phyloP scores from a whole-genome alignment of 2,113 vertebrate species.

The Hippocampus guttulatus region DNA sequence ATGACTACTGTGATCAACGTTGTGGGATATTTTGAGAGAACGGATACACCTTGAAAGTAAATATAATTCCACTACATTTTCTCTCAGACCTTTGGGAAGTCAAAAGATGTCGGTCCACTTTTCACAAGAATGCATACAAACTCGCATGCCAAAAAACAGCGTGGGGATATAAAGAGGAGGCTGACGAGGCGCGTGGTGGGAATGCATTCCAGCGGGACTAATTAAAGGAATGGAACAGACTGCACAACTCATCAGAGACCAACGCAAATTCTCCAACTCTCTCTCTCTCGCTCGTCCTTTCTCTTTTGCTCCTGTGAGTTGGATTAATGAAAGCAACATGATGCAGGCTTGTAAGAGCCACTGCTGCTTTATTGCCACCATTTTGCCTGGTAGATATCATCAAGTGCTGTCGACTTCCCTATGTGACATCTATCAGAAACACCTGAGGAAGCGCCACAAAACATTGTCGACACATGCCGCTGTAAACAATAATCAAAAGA shows the following conservation, averaged over 20 bases:
- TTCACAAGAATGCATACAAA: constrained; percentile 39
- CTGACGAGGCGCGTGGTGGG: constrained; percentile 57
- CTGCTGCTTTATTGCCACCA: constrained; percentile 11
- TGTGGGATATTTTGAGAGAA: constrained; percentile 29
- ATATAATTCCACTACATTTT: constrained; percentile 53
- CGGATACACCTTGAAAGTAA: constrained; percentile 53
- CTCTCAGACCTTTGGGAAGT: constrained; percentile 39
- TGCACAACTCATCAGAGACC: constrained; percentile 61
- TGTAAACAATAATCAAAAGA: neutral
- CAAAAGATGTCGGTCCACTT: constrained; percentile 46
- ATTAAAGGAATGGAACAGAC: constrained; percentile 72
- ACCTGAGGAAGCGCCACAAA: neutral
- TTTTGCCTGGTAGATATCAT: constrained; percentile 11
- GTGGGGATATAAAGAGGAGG: constrained; percentile 46
- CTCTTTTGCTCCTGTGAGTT: constrained; percentile 34
- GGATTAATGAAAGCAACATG: constrained; percentile 51
- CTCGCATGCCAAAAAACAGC: neutral
- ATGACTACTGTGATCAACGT: constrained; percentile 27
- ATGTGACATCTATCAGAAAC: neutral
- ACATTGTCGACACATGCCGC: neutral
- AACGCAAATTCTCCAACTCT: constrained; percentile 38
- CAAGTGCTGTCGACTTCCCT: constrained; percentile 7
- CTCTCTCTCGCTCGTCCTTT: constrained; percentile 28
- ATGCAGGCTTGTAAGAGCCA: constrained; percentile 38
- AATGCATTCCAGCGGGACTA: constrained; percentile 68